Evolutionary conservation across 1,140 invertebrate species (phyloP), one percentile per base, ranked within the genome.

Genomic region (Drosophila nebulosa): DNA sequence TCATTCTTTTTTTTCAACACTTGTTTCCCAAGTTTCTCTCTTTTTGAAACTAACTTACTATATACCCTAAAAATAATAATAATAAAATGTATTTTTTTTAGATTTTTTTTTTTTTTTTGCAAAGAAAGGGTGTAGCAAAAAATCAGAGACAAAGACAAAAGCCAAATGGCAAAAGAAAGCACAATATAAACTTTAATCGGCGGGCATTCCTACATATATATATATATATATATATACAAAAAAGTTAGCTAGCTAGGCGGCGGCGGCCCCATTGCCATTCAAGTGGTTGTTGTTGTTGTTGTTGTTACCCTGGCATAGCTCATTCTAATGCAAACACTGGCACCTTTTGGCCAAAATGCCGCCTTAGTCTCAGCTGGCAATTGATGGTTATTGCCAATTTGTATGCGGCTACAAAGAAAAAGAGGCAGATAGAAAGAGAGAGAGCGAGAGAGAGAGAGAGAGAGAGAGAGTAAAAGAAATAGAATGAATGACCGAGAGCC

Each of bases 301-400:
- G 30, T n/a, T 51, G 27, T 36, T 16, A 27, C 16, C 16, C 16
- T 61, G 35, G 70, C 60, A 70, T 86, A 68, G 74, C 83, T 83
- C 83, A 83, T 88, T 88, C 83, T 88, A 88, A 88, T 88, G 83
- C 83, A 88, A 88, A 88, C 83, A 79, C 51, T 61, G 74, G 53
- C 72, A 64, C 42, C 79, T 78, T 83, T 73, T 63, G 55, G 51
- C 62, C 71, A 58, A 36, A 67, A 63, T 64, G 50, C 50, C 55
- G 71, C 65, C 50, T 32, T 12, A 18, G 36, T 68, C 69, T 46
- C 32, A 68, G 72, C 67, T 64, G 81, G 71, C 83, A 88, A 88
- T 88, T 88, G 83, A 88, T 88, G 83, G 83, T 88, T 88, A 88
- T 88, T 76, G 83, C 78, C 83, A 88, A 88, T 88, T 88, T 88